phyloP scores from a whole-genome alignment of 2,888 invertebrate species.

The Amphipyra berbera region DNA sequence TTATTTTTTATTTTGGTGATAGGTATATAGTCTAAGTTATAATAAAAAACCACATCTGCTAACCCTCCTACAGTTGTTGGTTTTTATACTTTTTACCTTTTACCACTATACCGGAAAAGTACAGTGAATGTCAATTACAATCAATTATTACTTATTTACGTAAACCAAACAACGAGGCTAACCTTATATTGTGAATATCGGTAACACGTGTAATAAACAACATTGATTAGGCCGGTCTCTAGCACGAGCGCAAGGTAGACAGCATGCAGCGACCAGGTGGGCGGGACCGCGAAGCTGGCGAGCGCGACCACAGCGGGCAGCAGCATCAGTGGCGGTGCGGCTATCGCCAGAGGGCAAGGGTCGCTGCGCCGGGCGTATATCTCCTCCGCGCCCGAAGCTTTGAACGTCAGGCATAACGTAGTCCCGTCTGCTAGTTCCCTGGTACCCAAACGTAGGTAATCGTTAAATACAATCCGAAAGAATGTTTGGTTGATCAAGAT shows the following conservation, averaged over 20 bases:
- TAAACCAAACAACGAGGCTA: slow-evolving; percentile 3
- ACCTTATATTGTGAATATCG: slow-evolving; percentile 81
- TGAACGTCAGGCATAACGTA: slow-evolving; percentile 82
- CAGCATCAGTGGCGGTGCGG: slow-evolving; percentile 82
- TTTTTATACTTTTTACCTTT: too few species aligned
- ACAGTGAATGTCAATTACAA: too few species aligned
- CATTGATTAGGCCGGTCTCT: slow-evolving; percentile 78
- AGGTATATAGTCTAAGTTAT: too few species aligned
- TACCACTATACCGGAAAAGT: too few species aligned
- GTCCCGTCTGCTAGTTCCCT: slow-evolving; percentile 85
- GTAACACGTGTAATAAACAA: slow-evolving; percentile 76
- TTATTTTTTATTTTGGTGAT: too few species aligned
- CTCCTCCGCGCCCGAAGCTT: slow-evolving; percentile 74
- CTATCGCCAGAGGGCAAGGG: slow-evolving; percentile 77
- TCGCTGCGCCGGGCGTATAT: slow-evolving; percentile 76
- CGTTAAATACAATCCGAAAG: slow-evolving; percentile 1
- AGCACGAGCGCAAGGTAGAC: slow-evolving; percentile 78
- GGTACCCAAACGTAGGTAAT: slow-evolving; percentile 15
- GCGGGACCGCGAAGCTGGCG: slow-evolving; percentile 78
- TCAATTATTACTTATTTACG: too few species aligned
- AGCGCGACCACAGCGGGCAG: slow-evolving; percentile 81
- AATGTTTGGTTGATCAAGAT: not conserved
- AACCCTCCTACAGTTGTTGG: too few species aligned
- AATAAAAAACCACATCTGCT: too few species aligned
- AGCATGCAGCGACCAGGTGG: slow-evolving; percentile 75